Evolutionary conservation across 23 tunicate genomes (phyloP), one percentile per base, ranked within the genome.

Genomic region (Styela plicata): DNA sequence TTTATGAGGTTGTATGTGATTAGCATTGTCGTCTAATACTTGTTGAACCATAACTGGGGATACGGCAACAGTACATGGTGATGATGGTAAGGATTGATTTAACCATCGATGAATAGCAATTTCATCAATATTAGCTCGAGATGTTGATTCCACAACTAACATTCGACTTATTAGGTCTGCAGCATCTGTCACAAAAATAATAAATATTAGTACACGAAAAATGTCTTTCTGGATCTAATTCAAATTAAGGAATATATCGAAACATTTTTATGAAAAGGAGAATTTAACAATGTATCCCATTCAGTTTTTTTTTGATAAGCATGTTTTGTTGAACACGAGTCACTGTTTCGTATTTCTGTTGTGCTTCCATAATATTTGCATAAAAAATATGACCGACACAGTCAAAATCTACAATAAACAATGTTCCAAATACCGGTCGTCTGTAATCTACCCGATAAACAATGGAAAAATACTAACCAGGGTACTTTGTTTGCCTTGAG

Each of bases 81-180:
- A 13, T 13, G 57, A 44, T 5, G 57, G 57, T 13, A 13, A 13
- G 10, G 57, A 44, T 44, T 44, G 57, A 5, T 44, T 44, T 23
- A 80, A 34, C 95, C 95, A 90, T 0, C 53, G 63, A 34, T 90
- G 95, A 30, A 19, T 52, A 34, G 83, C 83, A 21, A 85, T 76
- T 24, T 90, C 89, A 34, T 85, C 83, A 26, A 90, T 79, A 34
- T 89, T 90, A 18, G 95, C 95, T 33, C 95, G 80, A 26, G 80
- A 34, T 63, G 31, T 52, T 1, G 95, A 79, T 34, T 90, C 89
- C 25, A 85, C 89, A 22, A 83, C 79, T 20, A 90, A 79, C 89
- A 90, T 83, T 79, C 83, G 62, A 5, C 34, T 13, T 1, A 90
- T 90, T 2, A 90, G 69, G 27, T 31, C 64, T 67, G 85, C 89